Evolutionary conservation across 2,113 vertebrate genomes (phyloP), one percentile per base, ranked within the genome.

Genomic region (Sapayoa aenigma): DNA sequence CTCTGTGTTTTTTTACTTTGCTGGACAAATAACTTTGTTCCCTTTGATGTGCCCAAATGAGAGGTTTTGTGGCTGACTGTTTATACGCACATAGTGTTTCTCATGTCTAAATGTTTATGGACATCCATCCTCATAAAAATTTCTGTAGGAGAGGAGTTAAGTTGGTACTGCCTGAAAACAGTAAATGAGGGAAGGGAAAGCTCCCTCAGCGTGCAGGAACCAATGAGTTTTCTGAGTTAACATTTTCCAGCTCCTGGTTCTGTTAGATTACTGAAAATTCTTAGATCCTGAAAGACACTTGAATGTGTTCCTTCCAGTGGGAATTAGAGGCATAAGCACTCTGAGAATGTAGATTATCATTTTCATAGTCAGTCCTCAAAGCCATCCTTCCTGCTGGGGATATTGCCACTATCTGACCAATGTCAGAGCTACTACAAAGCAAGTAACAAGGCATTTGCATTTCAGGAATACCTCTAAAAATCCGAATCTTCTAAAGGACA

Each of bases 11-110:
- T 87, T 74, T 65, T 18, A 15, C 35, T 74, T 25, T 27, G 31
- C 80, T 84, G 89, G 76, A 93, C 73, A 78, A 94, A 59, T 91
- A 86, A 41, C 56, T 89, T 41, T 15, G 22, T 82, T 92, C 44
- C 37, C 94, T 96, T 93, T 96, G 90, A 96, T 88, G 84, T 91
- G 60, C 69, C 44, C 78, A 89, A 89, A 94, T 94, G 84, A 94
- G 90, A 93, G 87, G 90, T 82, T 95, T 91, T 87, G 47, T 81
- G 96, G 77, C 74, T 37, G 65, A 59, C 35, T 81, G 91, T 90
- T 95, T 90, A 91, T 74, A 78, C 73, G 12, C 87, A 24, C 53
- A 60, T 58, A 85, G 59, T 46, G 68, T 90, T 95, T 96, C 86
- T 96, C 90, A 86, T 80, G 88, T 83, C 46, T 83, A 28, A 87